Conservation (phyloP, 2,113 vertebrate genomes). For the Himantopus leucocephalus region DNA sequence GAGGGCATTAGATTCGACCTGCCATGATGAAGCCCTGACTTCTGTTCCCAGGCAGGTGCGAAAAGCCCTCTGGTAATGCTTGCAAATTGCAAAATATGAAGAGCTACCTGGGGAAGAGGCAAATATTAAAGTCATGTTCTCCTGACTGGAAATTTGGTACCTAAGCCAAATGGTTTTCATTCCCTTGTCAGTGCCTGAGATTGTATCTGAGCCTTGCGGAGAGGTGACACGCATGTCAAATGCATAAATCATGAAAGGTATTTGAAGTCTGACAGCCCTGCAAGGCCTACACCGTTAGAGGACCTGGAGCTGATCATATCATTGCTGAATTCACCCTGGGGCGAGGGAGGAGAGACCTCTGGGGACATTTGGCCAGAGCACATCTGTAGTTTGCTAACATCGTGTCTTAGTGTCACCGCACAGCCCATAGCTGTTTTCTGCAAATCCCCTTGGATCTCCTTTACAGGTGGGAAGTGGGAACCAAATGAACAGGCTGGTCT, state of each 20-base stretch:
- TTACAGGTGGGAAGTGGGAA: neutral
- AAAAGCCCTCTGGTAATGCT: constrained; percentile 53
- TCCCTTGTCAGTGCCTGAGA: neutral
- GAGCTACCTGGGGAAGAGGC: constrained; percentile 22
- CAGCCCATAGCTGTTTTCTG: neutral
- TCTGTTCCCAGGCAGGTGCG: constrained; percentile 43
- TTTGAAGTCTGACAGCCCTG: neutral
- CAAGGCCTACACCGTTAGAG: neutral
- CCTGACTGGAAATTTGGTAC: constrained; percentile 44
- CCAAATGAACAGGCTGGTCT: neutral
- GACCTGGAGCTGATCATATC: neutral
- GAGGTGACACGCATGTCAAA: neutral
- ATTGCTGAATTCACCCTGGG: neutral
- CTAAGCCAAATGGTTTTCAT: constrained; percentile 40
- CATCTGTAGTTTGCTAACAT: neutral
- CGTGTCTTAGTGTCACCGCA: fast-evolving
- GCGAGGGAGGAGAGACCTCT: neutral
- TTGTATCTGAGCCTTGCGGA: neutral
- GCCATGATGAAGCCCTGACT: constrained; percentile 4
- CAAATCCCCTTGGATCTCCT: neutral
- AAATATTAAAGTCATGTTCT: neutral
- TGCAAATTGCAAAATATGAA: constrained; percentile 53
- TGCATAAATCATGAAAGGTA: neutral
- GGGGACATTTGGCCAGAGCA: neutral
- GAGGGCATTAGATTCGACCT: constrained; percentile 11